These are phyloP conservation scores for Macquaria australasica DNA, from an alignment of 2,113 vertebrate species.

Conservation along the genomic window DNA sequence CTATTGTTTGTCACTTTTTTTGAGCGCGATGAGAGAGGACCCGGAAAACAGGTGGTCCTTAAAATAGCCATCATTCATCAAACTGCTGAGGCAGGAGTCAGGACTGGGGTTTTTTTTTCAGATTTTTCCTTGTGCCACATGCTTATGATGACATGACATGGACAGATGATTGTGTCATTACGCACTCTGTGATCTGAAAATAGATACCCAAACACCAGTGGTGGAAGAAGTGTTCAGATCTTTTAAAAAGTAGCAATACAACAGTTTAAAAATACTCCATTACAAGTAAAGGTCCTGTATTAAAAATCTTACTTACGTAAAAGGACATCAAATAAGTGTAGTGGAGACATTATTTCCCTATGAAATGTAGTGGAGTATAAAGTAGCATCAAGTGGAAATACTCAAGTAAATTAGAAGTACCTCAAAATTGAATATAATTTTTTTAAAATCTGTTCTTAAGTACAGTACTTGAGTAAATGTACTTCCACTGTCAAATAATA, in stretches of 20 bases:
- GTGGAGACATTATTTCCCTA: background rate
- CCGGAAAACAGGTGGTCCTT: conserved; percentile 66
- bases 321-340: background rate
- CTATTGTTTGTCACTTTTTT: conserved; percentile 69
- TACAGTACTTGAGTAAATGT: too few relatives aligned
- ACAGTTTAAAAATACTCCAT: background rate
- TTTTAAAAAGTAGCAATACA: background rate
- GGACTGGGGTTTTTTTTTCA: background rate
- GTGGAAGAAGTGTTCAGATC: background rate
- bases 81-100: conserved; percentile 29
- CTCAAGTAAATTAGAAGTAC: background rate
- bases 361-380: background rate
- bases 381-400: background rate
- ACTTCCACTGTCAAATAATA: too few relatives aligned
- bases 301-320: background rate
- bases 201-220: background rate
- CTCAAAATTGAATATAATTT: background rate
- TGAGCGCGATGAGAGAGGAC: conserved; percentile 17
- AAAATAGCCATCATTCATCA: conserved; percentile 57
- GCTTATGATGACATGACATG: conserved; percentile 3
- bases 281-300: background rate
- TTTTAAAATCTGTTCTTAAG: background rate
- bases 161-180: background rate
- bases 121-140: background rate
- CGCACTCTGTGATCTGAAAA: background rate